These are phyloP conservation scores for Ricordea florida DNA, from an alignment of 92 coral and sea anemone genomes.

Conservation along the genomic window DNA sequence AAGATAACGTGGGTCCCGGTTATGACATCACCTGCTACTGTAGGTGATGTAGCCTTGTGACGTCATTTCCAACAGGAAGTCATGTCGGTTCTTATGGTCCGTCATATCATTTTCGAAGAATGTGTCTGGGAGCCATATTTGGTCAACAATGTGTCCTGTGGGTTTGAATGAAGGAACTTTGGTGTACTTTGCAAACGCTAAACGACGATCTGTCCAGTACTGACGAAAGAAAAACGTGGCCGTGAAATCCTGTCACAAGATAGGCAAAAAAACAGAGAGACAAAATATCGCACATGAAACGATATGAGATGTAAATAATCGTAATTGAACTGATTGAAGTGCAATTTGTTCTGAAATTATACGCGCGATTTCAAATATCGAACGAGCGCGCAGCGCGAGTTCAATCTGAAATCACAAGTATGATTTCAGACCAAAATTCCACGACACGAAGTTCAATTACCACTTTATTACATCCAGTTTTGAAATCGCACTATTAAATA, in stretches of 20 bases:
- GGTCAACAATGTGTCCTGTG: constrained; percentile 26
- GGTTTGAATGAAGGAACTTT: constrained; percentile 22
- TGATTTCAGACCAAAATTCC: too few species aligned
- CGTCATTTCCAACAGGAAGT: constrained; percentile 29
- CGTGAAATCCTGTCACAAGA: constrained; percentile 50
- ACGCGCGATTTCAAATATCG: too few species aligned
- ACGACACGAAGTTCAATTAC: too few species aligned
- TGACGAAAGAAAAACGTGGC: constrained; percentile 73
- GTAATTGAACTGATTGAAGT: too few species aligned
- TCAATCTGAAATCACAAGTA: too few species aligned
- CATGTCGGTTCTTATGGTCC: constrained; percentile 49
- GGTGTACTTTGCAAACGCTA: constrained; percentile 55
- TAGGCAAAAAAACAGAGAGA: not conserved
- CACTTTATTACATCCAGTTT: too few species aligned
- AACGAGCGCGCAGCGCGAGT: too few species aligned
- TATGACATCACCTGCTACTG: constrained; percentile 36
- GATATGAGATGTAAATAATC: too few species aligned
- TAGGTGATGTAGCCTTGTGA: constrained; percentile 44
- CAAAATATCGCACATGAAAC: not conserved
- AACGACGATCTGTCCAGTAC: constrained; percentile 64
- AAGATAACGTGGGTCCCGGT: not conserved
- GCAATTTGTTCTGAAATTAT: too few species aligned
- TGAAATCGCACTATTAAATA: too few species aligned
- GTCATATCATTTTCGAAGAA: constrained; percentile 62
- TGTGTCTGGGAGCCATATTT: constrained; percentile 66